Evolutionary conservation across 2,888 invertebrate genomes (phyloP).

Genomic region (Ennomos fuscantarius): DNA sequence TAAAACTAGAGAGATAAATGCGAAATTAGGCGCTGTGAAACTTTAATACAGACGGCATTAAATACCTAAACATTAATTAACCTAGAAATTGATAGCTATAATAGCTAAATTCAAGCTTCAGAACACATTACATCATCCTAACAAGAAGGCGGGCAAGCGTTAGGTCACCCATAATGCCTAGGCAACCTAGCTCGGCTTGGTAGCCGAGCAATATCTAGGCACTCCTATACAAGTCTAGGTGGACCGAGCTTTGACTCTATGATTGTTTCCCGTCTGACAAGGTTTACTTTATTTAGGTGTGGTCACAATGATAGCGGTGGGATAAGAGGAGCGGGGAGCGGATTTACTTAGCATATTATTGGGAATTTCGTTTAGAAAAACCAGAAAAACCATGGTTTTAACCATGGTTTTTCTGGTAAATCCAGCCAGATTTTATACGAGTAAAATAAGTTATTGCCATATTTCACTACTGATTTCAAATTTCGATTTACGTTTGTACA

Average conservation of each 20-base stretch:
- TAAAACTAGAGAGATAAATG: too few species aligned
- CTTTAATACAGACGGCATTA: too few species aligned
- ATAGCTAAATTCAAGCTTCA: slow-evolving; percentile 3
- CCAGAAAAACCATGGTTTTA: too few species aligned
- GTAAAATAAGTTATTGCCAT: too few species aligned
- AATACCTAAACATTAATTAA: neutral
- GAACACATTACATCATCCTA: slow-evolving; percentile 17
- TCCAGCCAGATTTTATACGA: too few species aligned
- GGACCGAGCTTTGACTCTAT: slow-evolving; percentile 39
- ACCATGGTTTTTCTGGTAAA: too few species aligned
- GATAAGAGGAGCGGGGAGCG: slow-evolving; percentile 2
- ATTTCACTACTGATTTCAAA: too few species aligned
- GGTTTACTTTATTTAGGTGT: slow-evolving; percentile 43
- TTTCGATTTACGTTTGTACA: too few species aligned
- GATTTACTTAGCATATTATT: neutral
- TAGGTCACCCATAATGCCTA: slow-evolving; percentile 24
- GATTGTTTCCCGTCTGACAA: slow-evolving; percentile 57
- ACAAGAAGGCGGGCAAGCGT: slow-evolving; percentile 9
- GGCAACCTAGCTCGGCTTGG: neutral
- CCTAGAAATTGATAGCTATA: neutral
- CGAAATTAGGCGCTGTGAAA: too few species aligned
- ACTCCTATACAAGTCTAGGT: slow-evolving; percentile 15
- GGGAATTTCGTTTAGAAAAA: too few species aligned
- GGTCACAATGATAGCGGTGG: slow-evolving; percentile 45
- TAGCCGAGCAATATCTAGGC: slow-evolving; percentile 11